Percentiles rank a stretch among this genome's conserved stretches.
Conservation (phyloP, 2,797 vertebrate species). For the Monodelphis domestica region DNA sequence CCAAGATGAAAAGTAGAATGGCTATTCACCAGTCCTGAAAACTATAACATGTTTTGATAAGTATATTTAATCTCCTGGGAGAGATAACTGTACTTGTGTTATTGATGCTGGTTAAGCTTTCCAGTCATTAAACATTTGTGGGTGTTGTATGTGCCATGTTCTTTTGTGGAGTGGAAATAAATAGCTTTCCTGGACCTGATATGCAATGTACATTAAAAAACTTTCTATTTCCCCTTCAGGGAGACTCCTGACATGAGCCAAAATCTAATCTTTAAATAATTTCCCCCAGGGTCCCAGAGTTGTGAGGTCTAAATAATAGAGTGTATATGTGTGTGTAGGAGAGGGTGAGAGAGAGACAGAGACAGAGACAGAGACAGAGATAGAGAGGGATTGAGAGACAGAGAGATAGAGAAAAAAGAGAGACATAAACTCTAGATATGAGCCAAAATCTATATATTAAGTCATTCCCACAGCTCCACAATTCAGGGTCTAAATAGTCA, state of each 20-base stretch:
- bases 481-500: neutral
- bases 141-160: neutral
- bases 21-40: too few species aligned
- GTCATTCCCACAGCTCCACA: neutral
- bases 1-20: neutral
- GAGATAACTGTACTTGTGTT: neutral
- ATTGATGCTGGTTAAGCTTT: neutral
- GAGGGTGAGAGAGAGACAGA: too few species aligned
- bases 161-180: neutral
- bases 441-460: neutral
- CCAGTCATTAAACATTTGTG: neutral
- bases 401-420: too few species aligned
- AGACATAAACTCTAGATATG: neutral
- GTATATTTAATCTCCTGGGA: neutral
- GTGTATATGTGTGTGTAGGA: neutral
- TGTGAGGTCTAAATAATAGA: neutral
- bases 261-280: neutral
- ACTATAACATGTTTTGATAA: neutral
- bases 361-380: too few species aligned
- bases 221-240: neutral
- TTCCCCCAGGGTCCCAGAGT: neutral
- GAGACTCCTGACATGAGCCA: neutral
- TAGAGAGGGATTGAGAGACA: too few species aligned
- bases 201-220: neutral
- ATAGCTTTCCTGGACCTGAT: neutral